phyloP scores from a whole-genome alignment of 2,888 invertebrate species.

The Orthosia cruda region DNA sequence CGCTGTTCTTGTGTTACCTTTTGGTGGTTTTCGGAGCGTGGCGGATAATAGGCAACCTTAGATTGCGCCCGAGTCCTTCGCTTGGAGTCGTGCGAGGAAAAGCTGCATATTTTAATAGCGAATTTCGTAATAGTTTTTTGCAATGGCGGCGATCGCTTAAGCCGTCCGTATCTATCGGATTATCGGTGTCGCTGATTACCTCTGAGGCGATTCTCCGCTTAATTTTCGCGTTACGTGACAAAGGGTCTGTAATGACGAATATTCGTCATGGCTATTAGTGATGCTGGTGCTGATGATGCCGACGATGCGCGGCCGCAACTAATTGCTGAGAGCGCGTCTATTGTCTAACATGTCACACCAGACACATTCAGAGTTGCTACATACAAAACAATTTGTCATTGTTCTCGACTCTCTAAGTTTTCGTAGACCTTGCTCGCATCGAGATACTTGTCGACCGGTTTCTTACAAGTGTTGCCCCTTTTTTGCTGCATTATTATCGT shows the following conservation, averaged over 20 bases:
- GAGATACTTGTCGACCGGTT: slow-evolving; percentile 73
- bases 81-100: slow-evolving; percentile 85
- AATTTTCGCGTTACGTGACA: slow-evolving; percentile 68
- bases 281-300: slow-evolving; percentile 68
- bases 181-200: slow-evolving; percentile 76
- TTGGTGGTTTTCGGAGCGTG: slow-evolving; percentile 91
- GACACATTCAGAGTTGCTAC: slow-evolving; percentile 80
- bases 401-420: slow-evolving; percentile 80
- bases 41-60: slow-evolving; percentile 91
- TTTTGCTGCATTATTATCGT: slow-evolving; percentile 78
- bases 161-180: slow-evolving; percentile 75
- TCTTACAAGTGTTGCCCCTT: slow-evolving; percentile 72
- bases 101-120: slow-evolving; percentile 88
- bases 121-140: slow-evolving; percentile 84
- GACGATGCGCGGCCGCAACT: slow-evolving; percentile 78
- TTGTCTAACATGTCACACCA: slow-evolving; percentile 80
- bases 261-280: slow-evolving; percentile 77
- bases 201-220: slow-evolving; percentile 73
- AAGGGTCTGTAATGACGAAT: slow-evolving; percentile 72
- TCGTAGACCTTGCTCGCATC: slow-evolving; percentile 78
- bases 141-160: slow-evolving; percentile 77
- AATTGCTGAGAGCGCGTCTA: slow-evolving; percentile 79
- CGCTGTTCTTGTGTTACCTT: slow-evolving; percentile 89
- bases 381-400: slow-evolving; percentile 80
- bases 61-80: slow-evolving; percentile 90